Conservation (phyloP, 2,797 vertebrate genomes). For the Acrossocheilus fasciatus region DNA sequence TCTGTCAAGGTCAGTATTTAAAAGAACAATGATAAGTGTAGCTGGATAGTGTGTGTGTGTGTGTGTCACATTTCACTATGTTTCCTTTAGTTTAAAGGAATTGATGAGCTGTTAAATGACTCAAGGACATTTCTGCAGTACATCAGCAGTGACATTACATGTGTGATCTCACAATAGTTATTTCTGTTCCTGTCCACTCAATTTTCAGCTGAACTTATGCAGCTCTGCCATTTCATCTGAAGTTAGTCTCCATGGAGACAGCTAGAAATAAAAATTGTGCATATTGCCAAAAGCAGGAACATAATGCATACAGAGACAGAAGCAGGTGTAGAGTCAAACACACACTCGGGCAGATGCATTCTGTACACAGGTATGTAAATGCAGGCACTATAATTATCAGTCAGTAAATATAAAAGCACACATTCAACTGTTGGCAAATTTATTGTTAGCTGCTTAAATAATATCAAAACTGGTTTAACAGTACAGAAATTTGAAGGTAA, state of each 20-base stretch:
- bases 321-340: slow-evolving; percentile 9
- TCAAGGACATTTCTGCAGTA: background rate
- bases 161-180: background rate
- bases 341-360: background rate
- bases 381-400: background rate
- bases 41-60: background rate
- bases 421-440: background rate
- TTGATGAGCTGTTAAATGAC: slow-evolving; percentile 9
- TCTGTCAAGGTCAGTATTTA: slow-evolving; percentile 13
- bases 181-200: slow-evolving; percentile 47
- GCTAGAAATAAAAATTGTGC: slow-evolving; percentile 13
- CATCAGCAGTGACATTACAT: background rate
- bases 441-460: background rate
- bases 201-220: slow-evolving; percentile 23
- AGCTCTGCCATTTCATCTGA: slow-evolving; percentile 50
- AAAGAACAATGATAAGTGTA: slow-evolving; percentile 11
- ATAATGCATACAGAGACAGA: background rate
- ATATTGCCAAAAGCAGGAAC: slow-evolving; percentile 34
- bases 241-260: slow-evolving; percentile 56
- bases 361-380: background rate
- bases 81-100: background rate
- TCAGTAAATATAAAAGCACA: background rate
- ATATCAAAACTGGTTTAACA: background rate
- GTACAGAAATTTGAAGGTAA: background rate
- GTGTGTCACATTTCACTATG: background rate